Evolutionary conservation across 1,140 invertebrate genomes (phyloP), one percentile per base, ranked within the genome.

Genomic region (Penaeus vannamei): DNA sequence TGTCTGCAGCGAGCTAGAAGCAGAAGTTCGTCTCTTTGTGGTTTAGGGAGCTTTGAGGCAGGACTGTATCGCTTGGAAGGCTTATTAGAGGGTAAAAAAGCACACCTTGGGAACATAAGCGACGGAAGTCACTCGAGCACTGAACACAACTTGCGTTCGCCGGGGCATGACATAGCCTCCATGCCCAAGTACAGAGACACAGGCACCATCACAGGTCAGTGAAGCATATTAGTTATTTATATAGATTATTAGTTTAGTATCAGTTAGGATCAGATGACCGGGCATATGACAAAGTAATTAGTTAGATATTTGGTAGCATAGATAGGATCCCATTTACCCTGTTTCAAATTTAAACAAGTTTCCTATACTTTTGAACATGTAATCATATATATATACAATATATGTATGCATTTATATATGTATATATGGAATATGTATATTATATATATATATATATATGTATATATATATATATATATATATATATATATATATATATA

Each of bases 181-280:
- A 89, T 89, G 87, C 87, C 87, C 26, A 87, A 87, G 61, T 89
- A 79, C 69, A 89, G 64, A 69, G 72, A 84, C 59, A 61, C 82
- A 22, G 87, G 87, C 82, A 89, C 87, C 87, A 84, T 89, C 87
- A 89, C 87, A 89, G 87, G 87, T 89, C 76, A 77, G 84, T 26
- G 46, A 14, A 60, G 14, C 32, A n/a, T 53, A 2, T 17, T 0
- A 82, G 26, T 82, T 60, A n/a, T 53, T 53, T 81, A 17, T 60
- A 0, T 23, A 59, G 1, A 10, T 10, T 60, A 17, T 3, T 83
- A 69, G n/a, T 69, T 69, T 69, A 69, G 66, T 10, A 69, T 10
- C 8, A 69, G 29, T 12, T 76, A 12, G 1, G 7, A 3, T 29
- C 36, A 32, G 23, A 76, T 76, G 10, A 19, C 32, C 4, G 10